Conservation (phyloP, 35 echinoderm and acorn worm species). For the Amphiura filiformis region DNA sequence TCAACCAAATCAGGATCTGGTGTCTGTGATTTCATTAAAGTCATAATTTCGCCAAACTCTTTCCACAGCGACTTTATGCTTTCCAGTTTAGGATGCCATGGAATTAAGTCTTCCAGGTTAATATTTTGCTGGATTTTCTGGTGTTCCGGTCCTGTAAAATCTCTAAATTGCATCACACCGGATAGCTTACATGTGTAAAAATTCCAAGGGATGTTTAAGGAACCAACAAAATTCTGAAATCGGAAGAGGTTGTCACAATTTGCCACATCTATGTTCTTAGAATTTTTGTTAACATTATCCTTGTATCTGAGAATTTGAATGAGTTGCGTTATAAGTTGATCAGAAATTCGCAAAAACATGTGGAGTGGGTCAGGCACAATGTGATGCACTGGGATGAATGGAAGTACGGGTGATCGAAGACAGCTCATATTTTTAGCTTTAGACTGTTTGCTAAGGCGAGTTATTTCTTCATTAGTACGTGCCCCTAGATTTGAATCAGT, state of each 20-base stretch:
- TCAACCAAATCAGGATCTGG: neutral
- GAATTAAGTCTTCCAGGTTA: conserved; percentile 1
- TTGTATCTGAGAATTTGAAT: neutral
- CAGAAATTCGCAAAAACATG: conserved; percentile 50
- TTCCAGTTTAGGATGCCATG: neutral
- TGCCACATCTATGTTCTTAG: conserved; percentile 23
- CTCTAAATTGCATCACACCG: neutral
- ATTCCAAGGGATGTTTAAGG: conserved; percentile 36
- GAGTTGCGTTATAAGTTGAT: conserved; percentile 49
- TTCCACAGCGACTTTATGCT: neutral
- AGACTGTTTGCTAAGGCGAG: neutral
- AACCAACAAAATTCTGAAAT: conserved; percentile 42
- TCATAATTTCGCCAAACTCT: neutral
- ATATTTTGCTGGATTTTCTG: neutral
- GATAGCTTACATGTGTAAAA: conserved; percentile 11
- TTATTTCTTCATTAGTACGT: conserved; percentile 48
- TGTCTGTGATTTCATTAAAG: neutral
- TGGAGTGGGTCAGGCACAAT: conserved; percentile 48
- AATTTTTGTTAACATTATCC: conserved; percentile 43
- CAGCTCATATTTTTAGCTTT: conserved; percentile 18
- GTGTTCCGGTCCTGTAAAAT: conserved; percentile 13
- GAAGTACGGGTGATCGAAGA: conserved; percentile 25
- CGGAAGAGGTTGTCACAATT: conserved; percentile 26
- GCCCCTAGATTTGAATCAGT: neutral
- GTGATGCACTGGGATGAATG: conserved; percentile 27